phyloP scores from a whole-genome alignment of 2,797 vertebrate species.

The Gymnothorax reevesii region DNA sequence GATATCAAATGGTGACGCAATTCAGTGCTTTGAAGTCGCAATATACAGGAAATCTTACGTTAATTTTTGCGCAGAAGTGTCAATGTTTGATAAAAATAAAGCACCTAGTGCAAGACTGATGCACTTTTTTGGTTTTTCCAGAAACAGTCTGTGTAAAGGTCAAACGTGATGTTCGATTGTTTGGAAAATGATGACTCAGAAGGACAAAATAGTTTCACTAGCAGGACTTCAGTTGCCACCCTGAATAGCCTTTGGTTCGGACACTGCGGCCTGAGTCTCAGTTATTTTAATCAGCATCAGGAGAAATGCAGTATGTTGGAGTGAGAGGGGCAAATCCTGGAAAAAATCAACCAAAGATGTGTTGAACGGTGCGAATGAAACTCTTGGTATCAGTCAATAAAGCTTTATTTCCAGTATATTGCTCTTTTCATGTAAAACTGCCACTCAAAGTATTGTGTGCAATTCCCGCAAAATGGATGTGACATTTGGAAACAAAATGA shows the following conservation, averaged over 20 bases:
- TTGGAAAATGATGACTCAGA: not conserved
- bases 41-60: not conserved
- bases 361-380: constrained; percentile 36
- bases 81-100: not conserved
- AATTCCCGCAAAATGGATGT: too few species aligned
- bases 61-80: not conserved
- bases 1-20: not conserved
- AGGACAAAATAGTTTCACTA: not conserved
- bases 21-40: not conserved
- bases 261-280: not conserved
- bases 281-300: constrained; percentile 3
- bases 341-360: not conserved
- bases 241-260: not conserved
- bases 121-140: not conserved
- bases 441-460: too few species aligned
- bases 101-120: too few species aligned
- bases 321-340: constrained; percentile 41
- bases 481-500: too few species aligned
- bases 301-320: constrained; percentile 25
- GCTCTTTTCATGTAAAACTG: too few species aligned
- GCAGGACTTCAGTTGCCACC: not conserved
- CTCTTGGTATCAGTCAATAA: not conserved
- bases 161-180: not conserved
- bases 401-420: too few species aligned
- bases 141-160: not conserved